phyloP scores from a whole-genome alignment of 2,113 vertebrate species.

The Tupaia tana region DNA sequence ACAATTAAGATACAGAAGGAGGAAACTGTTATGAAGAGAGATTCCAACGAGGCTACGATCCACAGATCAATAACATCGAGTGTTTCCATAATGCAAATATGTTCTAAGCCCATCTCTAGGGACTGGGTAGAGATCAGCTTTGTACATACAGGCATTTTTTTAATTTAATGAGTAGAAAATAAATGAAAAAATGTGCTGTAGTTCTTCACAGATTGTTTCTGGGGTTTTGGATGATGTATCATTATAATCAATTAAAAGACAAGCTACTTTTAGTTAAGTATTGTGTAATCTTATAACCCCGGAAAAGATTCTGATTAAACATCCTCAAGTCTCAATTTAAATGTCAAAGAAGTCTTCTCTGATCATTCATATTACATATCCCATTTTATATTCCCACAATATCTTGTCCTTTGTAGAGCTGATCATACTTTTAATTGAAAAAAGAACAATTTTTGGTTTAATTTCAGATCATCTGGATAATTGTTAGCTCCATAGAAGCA shows the following conservation, averaged over 20 bases:
- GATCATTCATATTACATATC: not conserved
- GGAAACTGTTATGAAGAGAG: slow-evolving; percentile 50
- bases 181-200: slow-evolving; percentile 47
- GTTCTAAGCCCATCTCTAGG: slow-evolving; percentile 46
- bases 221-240: slow-evolving; percentile 46
- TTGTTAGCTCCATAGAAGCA: not conserved
- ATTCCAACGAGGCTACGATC: slow-evolving; percentile 25
- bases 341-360: not conserved
- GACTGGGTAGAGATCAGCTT: slow-evolving; percentile 29
- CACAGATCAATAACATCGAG: slow-evolving; percentile 66
- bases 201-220: slow-evolving; percentile 60
- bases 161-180: slow-evolving; percentile 62
- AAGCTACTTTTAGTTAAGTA: slow-evolving; percentile 16
- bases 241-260: slow-evolving; percentile 54
- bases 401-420: not conserved
- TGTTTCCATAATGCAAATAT: slow-evolving; percentile 59
- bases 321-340: not conserved
- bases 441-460: not conserved
- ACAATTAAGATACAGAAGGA: slow-evolving; percentile 63
- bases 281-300: not conserved
- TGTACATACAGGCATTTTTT: slow-evolving; percentile 31
- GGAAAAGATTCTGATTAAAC: slow-evolving; percentile 57
- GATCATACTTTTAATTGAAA: slow-evolving; percentile 1
- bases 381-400: not conserved
- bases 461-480: slow-evolving; percentile 8